Percentiles rank a stretch among this genome's conserved stretches.
Evolutionary conservation across 2,888 invertebrate genomes (phyloP).

Genomic region (Cosmopolites sordidus): DNA sequence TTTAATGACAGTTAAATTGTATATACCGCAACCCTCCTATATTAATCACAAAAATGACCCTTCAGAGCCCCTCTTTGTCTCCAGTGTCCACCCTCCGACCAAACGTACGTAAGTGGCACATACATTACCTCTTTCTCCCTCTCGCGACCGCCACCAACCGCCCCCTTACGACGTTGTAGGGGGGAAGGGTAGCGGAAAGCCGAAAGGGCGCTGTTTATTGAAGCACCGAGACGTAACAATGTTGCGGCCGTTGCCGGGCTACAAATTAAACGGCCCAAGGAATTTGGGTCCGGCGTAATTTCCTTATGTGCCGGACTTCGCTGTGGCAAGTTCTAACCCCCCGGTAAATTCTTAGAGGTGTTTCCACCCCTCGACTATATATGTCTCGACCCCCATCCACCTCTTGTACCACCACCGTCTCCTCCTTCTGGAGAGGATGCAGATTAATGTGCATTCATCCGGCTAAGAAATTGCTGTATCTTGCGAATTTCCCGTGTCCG

Average conservation of each 20-base stretch:
- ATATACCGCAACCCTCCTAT: constrained; percentile 8
- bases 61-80: constrained; percentile 16
- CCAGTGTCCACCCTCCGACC: constrained; percentile 21
- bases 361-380: constrained; percentile 23
- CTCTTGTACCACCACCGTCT: neutral
- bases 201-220: constrained; percentile 28
- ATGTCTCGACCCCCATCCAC: constrained; percentile 30
- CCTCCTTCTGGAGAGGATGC: constrained; percentile 34
- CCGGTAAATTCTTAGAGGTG: constrained; percentile 45
- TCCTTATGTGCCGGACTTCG: constrained; percentile 41
- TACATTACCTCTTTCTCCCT: constrained; percentile 16
- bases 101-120: constrained; percentile 26
- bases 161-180: neutral
- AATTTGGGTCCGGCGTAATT: constrained; percentile 44
- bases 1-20: no score
- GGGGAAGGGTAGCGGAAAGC: constrained; percentile 11
- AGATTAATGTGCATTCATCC: constrained; percentile 49
- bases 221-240: constrained; percentile 28
- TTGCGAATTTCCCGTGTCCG: constrained; percentile 26
- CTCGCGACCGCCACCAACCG: neutral
- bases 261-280: constrained; percentile 48
- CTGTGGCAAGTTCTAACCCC: constrained; percentile 20
- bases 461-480: constrained; percentile 46
- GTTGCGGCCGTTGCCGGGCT: constrained; percentile 31
- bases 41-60: constrained; percentile 26